Evolutionary conservation across 2,113 vertebrate genomes (phyloP).

Genomic region (Bothrops jararaca): DNA sequence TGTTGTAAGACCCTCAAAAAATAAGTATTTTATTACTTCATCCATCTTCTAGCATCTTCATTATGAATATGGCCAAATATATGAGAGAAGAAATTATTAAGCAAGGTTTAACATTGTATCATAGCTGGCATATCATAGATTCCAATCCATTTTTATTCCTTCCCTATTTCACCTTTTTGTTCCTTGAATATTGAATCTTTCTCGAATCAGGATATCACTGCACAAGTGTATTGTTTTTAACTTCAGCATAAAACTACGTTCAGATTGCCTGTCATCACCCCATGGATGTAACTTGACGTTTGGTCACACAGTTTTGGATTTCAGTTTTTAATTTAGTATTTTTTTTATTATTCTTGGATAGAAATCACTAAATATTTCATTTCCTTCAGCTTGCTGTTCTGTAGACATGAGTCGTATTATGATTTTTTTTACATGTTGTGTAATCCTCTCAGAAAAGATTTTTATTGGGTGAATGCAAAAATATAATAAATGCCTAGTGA

Average conservation of each 20-base stretch:
- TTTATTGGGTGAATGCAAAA: neutral
- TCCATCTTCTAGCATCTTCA: neutral
- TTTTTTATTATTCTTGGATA: neutral
- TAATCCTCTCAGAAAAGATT: neutral
- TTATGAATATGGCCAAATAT: neutral
- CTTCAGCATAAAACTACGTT: neutral
- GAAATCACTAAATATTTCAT: neutral
- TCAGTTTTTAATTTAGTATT: neutral
- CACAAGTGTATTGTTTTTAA: neutral
- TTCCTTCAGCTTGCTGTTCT: neutral
- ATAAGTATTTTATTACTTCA: neutral
- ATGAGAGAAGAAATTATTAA: neutral
- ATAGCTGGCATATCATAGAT: neutral
- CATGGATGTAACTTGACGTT: neutral
- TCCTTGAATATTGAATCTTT: neutral
- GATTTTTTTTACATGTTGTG: neutral
- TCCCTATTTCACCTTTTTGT: neutral
- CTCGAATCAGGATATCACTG: neutral
- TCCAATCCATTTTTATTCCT: neutral
- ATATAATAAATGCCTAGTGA: neutral
- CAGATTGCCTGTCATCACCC: neutral
- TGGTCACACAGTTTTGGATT: neutral
- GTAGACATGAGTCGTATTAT: neutral
- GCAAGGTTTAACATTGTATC: neutral
- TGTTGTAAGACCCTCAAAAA: constrained; percentile 74